Evolutionary conservation across 2,888 invertebrate species (phyloP), one percentile per base, ranked within the genome.

Genomic region (Thereva nobilitata): DNA sequence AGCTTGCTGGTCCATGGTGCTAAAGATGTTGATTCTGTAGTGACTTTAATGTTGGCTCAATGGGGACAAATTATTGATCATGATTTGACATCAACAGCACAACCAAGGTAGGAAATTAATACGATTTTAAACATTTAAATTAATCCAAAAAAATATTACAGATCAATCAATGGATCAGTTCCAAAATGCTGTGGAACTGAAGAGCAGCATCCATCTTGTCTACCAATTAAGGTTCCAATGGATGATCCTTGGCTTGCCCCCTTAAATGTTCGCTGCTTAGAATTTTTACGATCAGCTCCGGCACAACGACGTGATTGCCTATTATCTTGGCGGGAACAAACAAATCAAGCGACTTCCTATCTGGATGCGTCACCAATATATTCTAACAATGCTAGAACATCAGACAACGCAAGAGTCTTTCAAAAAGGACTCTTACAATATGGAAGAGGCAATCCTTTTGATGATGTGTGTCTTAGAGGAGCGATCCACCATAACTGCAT

Each of bases 21-120:
- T n/a, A 84, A 84, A 70, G 86, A 88, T 73, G 84, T 84, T 0
- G 89, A 89, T 71, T 84, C 87, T 5, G 84, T 85, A 0, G 84
- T 92, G 6, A 92, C 92, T 0, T 87, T 91, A 72, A 87, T 92
- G 86, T 84, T 92, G 68, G 93, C 93, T 86, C 94, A 95, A 77
- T 94, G 94, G 92, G 95, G 95, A 0, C 95, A 95, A 80, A 89
- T 95, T 73, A 76, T 95, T 67, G 95, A 95, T 76, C 95, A 95
- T 75, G 95, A 95, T 76, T 82, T 95, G 71, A 92, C 91, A 47
- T 88, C 90, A 0, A 88, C 90, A 4, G 90, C 89, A 0, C 91
- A 91, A 74, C 87, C 90, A 1, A 83, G 89, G 79, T 80, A 72
- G 72, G 23, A 45, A 7, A 9, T 40, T 56, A 9, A 23, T 34